These are phyloP conservation scores for Seriola aureovittata DNA, from an alignment of 2,113 vertebrate genomes.

Conservation along the genomic window DNA sequence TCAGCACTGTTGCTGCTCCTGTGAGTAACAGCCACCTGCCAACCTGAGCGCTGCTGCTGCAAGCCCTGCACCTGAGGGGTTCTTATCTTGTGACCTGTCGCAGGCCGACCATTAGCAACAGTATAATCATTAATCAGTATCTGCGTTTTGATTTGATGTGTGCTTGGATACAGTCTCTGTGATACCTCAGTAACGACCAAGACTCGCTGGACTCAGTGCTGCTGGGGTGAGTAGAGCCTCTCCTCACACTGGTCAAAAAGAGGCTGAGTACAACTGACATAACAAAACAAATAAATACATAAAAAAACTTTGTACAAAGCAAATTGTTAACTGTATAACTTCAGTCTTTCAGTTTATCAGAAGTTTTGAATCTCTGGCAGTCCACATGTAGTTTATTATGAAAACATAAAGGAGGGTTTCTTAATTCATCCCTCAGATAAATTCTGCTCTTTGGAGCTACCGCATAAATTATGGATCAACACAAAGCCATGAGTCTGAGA, in stretches of 20 bases:
- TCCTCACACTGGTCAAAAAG: conserved; percentile 21
- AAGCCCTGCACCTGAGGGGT: conserved; percentile 10
- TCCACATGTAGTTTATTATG: no score
- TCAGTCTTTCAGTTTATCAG: no score
- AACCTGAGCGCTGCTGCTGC: background rate
- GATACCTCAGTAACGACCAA: background rate
- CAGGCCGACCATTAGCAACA: background rate
- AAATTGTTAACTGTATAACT: no score
- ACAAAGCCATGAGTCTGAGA: background rate
- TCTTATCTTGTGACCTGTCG: background rate
- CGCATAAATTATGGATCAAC: no score
- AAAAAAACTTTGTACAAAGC: background rate
- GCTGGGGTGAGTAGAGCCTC: conserved; percentile 14
- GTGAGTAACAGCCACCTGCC: conserved; percentile 19
- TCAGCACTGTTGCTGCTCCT: conserved; percentile 50
- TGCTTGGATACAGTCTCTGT: background rate
- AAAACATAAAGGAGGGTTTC: background rate
- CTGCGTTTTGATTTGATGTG: no score
- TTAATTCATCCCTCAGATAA: background rate
- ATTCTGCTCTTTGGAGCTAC: background rate
- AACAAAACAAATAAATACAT: background rate
- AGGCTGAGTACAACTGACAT: conserved; percentile 10
- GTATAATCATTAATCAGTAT: no score
- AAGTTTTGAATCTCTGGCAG: no score
- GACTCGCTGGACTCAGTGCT: conserved; percentile 7